phyloP scores from a whole-genome alignment of 2,113 vertebrate genomes.

The Scomber colias region DNA sequence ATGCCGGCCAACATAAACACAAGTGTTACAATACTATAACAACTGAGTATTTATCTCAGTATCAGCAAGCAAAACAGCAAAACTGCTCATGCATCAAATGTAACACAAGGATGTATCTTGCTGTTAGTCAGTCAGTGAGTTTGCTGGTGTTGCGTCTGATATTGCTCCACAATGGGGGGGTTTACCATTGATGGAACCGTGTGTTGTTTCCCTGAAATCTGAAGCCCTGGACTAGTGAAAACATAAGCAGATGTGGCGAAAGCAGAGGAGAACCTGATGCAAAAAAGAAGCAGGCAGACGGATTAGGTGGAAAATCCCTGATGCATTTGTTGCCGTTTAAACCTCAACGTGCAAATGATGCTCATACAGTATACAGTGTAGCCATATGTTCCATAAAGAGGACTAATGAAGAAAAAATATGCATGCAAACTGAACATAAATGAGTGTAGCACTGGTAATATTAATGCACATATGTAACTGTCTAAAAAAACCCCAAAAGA shows the following conservation, averaged over 20 bases:
- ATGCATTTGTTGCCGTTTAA: constrained; percentile 31
- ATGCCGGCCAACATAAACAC: neutral
- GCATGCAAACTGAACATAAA: too few species aligned
- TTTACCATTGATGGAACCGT: constrained; percentile 8
- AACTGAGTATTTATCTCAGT: constrained; percentile 6
- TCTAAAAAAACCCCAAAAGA: too few species aligned
- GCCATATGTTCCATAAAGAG: too few species aligned
- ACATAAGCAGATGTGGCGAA: constrained; percentile 29
- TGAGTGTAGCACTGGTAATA: too few species aligned
- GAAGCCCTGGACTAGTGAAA: constrained; percentile 46
- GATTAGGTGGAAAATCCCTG: neutral
- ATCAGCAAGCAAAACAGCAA: constrained; percentile 25
- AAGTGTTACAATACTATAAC: neutral
- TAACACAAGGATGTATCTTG: constrained; percentile 44
- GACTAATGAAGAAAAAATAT: too few species aligned
- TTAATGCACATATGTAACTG: too few species aligned
- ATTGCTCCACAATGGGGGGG: constrained; percentile 24
- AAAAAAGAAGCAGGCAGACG: constrained; percentile 35
- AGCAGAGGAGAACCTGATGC: constrained; percentile 30
- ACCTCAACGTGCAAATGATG: neutral
- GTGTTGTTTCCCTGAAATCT: constrained; percentile 45
- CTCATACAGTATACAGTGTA: neutral
- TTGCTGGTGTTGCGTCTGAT: constrained; percentile 7
- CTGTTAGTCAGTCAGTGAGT: constrained; percentile 39
- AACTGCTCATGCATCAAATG: constrained; percentile 51